Conservation (phyloP, 92 coral and sea anemone genomes). For the Actinernus sp. region DNA sequence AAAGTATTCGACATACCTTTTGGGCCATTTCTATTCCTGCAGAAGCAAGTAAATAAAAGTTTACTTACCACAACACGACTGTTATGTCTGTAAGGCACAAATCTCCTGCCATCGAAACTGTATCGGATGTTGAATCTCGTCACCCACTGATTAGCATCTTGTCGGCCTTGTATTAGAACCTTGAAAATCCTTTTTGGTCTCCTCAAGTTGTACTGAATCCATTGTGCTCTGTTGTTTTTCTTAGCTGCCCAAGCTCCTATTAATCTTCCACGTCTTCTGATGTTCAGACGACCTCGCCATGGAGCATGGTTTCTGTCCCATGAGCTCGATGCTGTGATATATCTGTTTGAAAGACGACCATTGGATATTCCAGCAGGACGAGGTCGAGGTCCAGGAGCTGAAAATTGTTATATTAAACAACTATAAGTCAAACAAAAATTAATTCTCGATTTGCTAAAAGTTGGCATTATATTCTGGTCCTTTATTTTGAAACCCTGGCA, state of each 20-base stretch:
- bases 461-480: no score
- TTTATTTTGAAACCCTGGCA: no score
- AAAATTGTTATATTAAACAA: no score
- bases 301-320: conserved; percentile 71
- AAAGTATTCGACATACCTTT: no score
- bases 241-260: conserved; percentile 86
- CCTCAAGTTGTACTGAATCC: conserved; percentile 72
- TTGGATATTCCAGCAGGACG: conserved; percentile 49
- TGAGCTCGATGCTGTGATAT: conserved; percentile 59
- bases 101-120: conserved; percentile 79
- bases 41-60: no score
- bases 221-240: conserved; percentile 75
- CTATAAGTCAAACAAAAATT: no score
- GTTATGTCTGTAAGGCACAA: no score
- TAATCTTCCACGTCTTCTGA: conserved; percentile 52
- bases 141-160: conserved; percentile 75
- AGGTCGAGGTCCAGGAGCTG: not conserved
- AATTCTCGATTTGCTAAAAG: no score
- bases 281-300: conserved; percentile 76
- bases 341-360: conserved; percentile 50
- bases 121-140: conserved; percentile 53
- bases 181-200: conserved; percentile 53
- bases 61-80: conserved; percentile 11
- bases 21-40: no score
- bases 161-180: conserved; percentile 75